Percentiles rank a stretch among this genome's conserved stretches.
phyloP scores from a whole-genome alignment of 2,797 vertebrate species.

The Apogon talboti region DNA sequence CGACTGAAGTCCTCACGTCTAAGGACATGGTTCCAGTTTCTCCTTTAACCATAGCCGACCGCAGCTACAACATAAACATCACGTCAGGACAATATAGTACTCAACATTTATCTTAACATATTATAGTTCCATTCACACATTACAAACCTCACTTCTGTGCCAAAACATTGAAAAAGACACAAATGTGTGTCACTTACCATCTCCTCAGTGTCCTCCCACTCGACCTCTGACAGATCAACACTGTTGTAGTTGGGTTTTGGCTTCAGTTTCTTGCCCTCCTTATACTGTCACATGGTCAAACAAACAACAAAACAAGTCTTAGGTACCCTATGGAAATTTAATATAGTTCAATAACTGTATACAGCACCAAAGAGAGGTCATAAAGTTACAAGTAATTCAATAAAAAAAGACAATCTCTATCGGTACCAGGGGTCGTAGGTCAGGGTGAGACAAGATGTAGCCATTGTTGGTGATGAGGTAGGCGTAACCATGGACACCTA shows the following conservation, averaged over 20 bases:
- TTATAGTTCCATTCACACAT: background rate
- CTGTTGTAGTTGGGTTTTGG: constrained; percentile 98
- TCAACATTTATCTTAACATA: background rate
- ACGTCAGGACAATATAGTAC: background rate
- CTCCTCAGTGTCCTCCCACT: constrained; percentile 93
- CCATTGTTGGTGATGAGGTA: constrained; percentile 96
- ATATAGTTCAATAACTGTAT: background rate
- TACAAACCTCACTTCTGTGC: background rate
- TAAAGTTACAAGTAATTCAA: background rate
- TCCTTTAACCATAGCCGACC: constrained; percentile 96
- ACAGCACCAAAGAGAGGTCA: background rate
- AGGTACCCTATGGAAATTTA: background rate
- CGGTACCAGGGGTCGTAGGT: constrained; percentile 93
- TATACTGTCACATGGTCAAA: constrained; percentile 85
- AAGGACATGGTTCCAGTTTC: constrained; percentile 90
- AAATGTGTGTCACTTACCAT: constrained; percentile 81
- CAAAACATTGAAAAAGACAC: background rate
- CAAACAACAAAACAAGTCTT: constrained; percentile 3
- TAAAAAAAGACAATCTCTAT: background rate
- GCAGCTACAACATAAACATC: constrained; percentile 83
- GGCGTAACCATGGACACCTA: constrained; percentile 95
- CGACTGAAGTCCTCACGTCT: constrained; percentile 91
- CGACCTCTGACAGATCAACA: constrained; percentile 94
- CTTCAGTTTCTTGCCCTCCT: constrained; percentile 92
- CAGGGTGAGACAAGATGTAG: constrained; percentile 96